Evolutionary conservation across 2,113 vertebrate species (phyloP).

Genomic region (Centropus bengalensis): DNA sequence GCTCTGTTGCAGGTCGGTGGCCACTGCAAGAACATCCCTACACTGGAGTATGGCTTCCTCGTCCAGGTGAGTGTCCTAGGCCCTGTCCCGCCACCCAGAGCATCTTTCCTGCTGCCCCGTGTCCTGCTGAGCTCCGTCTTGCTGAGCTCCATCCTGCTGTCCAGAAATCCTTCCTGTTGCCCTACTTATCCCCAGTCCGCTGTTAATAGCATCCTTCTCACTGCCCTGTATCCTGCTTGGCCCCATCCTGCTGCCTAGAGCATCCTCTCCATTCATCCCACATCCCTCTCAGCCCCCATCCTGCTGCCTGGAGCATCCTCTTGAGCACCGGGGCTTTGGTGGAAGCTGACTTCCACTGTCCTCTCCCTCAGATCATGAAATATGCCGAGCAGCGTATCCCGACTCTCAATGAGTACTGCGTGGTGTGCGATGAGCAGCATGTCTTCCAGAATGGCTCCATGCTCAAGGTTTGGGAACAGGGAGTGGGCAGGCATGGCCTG

Average conservation of each 20-base stretch:
- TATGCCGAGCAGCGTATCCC: conserved; percentile 98
- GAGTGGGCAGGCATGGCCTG: accelerated
- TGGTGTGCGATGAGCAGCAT: conserved; percentile 98
- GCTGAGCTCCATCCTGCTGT: too few relatives aligned
- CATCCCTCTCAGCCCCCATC: too few relatives aligned
- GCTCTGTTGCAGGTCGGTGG: conserved; percentile 89
- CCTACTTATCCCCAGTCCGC: neutral
- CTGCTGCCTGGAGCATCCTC: neutral
- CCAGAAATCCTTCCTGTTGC: neutral
- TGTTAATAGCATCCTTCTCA: neutral
- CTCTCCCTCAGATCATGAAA: conserved; percentile 91
- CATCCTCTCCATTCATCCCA: neutral
- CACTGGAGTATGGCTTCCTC: conserved; percentile 97
- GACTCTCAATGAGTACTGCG: conserved; percentile 97
- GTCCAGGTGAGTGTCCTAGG: conserved; percentile 85
- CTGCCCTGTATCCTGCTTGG: too few relatives aligned
- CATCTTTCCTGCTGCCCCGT: neutral
- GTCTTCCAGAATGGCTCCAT: conserved; percentile 99
- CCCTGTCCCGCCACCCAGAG: neutral
- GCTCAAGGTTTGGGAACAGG: conserved; percentile 86
- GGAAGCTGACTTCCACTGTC: neutral
- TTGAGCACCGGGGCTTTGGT: accelerated
- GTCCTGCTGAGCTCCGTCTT: too few relatives aligned
- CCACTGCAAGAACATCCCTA: conserved; percentile 98
- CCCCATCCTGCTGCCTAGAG: neutral